Evolutionary conservation across 1,140 invertebrate genomes (phyloP), one percentile per base, ranked within the genome.

Genomic region (Brachionus sp.): DNA sequence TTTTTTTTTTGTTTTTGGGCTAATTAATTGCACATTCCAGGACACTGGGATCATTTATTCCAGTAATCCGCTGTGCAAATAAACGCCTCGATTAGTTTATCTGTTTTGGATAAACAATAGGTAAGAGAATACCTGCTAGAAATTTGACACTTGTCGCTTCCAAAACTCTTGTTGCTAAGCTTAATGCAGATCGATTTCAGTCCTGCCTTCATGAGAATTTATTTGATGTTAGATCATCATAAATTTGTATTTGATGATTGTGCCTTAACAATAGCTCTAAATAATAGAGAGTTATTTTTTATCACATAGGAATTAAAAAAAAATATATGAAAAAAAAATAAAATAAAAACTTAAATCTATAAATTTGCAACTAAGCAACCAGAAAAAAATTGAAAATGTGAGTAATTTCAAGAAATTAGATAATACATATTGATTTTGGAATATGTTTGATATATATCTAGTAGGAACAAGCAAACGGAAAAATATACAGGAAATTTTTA

Each of bases 331-430:
- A n/a, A 5, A 13, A 19, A 57, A 7, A 57, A 9, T 2, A 29
- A 29, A 29, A 29, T 2, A n/a, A 75, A 75, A 70, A 70, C 66
- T 75, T 46, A 75, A 75, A 75, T 44, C 37, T 46, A 75, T 75
- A 75, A 75, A 75, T 75, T 75, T 75, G 70, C 70, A 75, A 46
- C 70, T 75, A 75, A 19, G 70, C 70, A 75, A 75, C 70, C 66
- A 70, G 66, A 70, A 37, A 35, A n/a, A 23, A 46, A 44, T 42
- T 39, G 33, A 46, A 29, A 25, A 35, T 70, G 16, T 70, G 29
- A 37, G 35, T 70, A 39, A 39, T 70, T 57, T 70, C n/a, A 19
- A 42, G 13, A 70, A 70, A 70, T 70, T 35, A 70, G 66, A 70
- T 70, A 70, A 70, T 70, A 70, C n/a, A 70, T 57, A 57, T 57